Percentiles rank a stretch among this genome's conserved stretches.
phyloP scores from a whole-genome alignment of 2,113 vertebrate genomes.

The Junco hyemalis region DNA sequence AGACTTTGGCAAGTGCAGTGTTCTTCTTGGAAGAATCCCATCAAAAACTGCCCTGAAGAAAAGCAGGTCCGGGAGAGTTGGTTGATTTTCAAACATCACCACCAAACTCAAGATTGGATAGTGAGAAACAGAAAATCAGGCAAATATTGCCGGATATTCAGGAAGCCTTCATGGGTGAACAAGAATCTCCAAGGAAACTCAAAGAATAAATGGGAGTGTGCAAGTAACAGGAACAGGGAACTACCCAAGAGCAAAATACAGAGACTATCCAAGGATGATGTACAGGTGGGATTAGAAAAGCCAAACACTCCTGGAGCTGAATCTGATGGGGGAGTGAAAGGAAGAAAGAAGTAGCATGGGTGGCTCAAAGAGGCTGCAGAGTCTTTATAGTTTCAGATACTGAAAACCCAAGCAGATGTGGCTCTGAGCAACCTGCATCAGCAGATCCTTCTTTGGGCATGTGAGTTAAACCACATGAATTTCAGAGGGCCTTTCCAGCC shows the following conservation, averaged over 20 bases:
- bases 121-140: neutral
- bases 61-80: neutral
- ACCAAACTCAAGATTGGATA: neutral
- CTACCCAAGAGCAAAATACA: neutral
- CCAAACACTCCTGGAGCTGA: neutral
- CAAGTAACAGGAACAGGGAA: neutral
- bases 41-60: neutral
- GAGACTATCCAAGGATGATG: rapidly evolving
- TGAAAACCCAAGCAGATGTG: neutral
- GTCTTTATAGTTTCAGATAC: neutral
- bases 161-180: neutral
- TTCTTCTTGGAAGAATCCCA: neutral
- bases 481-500: neutral
- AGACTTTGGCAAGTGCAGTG: neutral
- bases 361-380: neutral
- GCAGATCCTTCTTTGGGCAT: neutral
- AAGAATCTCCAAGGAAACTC: neutral
- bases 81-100: neutral
- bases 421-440: neutral
- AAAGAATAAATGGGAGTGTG: rapidly evolving
- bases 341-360: neutral
- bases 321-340: neutral
- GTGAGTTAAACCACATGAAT: neutral
- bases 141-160: neutral
- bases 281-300: neutral